Percentiles rank a stretch among this genome's conserved stretches.
These are phyloP conservation scores for Ctenodactylus gundi DNA, from an alignment of 2,113 vertebrate genomes.

Conservation along the genomic window DNA sequence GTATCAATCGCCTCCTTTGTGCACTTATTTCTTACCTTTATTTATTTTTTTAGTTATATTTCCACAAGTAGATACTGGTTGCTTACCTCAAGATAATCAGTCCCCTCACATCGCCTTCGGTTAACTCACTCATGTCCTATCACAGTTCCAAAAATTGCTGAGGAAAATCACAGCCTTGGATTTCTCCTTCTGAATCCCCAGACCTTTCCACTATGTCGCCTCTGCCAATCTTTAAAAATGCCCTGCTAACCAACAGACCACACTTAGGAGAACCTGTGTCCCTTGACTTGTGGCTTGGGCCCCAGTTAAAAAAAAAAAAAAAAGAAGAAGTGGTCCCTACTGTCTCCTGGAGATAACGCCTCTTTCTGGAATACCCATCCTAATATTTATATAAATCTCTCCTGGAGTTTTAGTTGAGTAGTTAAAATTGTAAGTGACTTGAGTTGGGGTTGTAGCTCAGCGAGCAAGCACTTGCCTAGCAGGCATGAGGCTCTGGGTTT, in stretches of 20 bases:
- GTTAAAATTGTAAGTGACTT: constrained; percentile 72
- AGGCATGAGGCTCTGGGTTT: neutral
- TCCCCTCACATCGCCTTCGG: no score
- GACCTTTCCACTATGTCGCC: neutral
- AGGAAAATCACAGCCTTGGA: neutral
- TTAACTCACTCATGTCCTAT: neutral
- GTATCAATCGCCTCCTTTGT: neutral
- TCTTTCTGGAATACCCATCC: neutral
- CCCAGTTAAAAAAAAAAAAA: neutral
- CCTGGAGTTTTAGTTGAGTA: constrained; percentile 85
- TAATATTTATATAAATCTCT: constrained; percentile 74
- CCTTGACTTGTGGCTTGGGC: neutral
- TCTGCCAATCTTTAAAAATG: constrained; percentile 8
- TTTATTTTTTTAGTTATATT: no score
- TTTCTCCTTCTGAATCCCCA: constrained; percentile 20
- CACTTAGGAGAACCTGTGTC: neutral
- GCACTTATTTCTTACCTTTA: constrained; percentile 26
- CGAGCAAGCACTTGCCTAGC: no score
- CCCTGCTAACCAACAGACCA: neutral
- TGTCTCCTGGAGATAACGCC: neutral
- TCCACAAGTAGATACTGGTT: neutral
- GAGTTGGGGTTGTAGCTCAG: neutral
- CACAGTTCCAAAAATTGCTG: neutral
- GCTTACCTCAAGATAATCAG: neutral
- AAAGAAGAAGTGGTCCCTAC: no score